Evolutionary conservation across 2,888 invertebrate genomes (phyloP).

Genomic region (Tinea trinotella): DNA sequence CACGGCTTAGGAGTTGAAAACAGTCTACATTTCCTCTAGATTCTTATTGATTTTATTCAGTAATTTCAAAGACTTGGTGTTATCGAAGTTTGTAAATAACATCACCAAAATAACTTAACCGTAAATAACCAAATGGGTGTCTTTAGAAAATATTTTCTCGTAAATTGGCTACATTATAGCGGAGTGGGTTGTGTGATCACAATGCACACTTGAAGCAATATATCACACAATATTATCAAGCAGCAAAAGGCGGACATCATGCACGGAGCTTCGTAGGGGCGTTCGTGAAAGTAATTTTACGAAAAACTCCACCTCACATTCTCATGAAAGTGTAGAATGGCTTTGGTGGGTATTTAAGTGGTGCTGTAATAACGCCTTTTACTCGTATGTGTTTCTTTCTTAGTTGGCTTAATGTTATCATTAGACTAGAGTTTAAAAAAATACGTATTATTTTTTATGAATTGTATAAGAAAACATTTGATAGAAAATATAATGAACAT

Average conservation of each 20-base stretch:
- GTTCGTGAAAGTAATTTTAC: slow-evolving; percentile 38
- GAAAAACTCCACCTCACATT: slow-evolving; percentile 31
- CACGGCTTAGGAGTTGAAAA: too few species aligned
- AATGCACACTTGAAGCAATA: slow-evolving; percentile 41
- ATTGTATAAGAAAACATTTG: too few species aligned
- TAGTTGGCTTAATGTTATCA: neutral
- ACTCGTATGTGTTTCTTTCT: neutral
- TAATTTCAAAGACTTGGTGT: neutral
- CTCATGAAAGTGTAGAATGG: slow-evolving; percentile 33
- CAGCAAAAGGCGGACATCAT: slow-evolving; percentile 32
- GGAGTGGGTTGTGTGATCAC: slow-evolving; percentile 26
- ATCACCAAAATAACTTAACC: slow-evolving; percentile 8
- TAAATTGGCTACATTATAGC: slow-evolving; percentile 37
- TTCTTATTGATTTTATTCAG: too few species aligned
- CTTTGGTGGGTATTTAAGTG: slow-evolving; percentile 33
- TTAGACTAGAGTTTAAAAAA: too few species aligned
- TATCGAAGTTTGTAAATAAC: neutral
- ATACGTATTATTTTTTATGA: too few species aligned
- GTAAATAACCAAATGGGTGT: slow-evolving; percentile 12
- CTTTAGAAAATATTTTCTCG: slow-evolving; percentile 19
- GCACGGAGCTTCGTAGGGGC: slow-evolving; percentile 22
- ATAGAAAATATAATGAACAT: too few species aligned
- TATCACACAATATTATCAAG: slow-evolving; percentile 46
- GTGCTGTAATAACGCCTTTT: slow-evolving; percentile 14
- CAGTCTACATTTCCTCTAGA: too few species aligned